phyloP scores from a whole-genome alignment of 1,140 invertebrate species.

The Myzus persicae region DNA sequence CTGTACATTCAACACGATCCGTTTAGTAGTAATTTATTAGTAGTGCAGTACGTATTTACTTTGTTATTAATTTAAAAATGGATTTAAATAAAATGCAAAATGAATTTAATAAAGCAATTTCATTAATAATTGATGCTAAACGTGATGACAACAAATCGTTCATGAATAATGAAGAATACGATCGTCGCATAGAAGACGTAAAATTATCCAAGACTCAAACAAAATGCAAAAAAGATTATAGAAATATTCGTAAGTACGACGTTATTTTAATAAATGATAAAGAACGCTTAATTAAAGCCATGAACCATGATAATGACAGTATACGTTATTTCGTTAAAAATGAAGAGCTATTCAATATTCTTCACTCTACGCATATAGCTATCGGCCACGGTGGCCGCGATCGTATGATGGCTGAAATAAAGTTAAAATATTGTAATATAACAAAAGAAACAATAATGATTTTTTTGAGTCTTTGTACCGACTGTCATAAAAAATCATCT shows the following conservation, averaged over 20 bases:
- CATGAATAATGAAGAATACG: slow-evolving; percentile 11
- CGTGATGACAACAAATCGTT: neutral
- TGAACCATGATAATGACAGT: neutral
- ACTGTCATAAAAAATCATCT: no score
- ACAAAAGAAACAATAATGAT: no score
- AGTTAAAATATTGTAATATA: no score
- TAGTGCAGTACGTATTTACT: neutral
- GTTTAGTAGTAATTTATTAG: neutral
- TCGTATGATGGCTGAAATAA: no score
- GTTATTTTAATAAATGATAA: slow-evolving; percentile 8
- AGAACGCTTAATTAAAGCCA: neutral
- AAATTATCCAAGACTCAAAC: neutral
- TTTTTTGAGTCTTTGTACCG: no score
- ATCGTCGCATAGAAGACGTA: neutral
- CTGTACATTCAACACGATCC: neutral
- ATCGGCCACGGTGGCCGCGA: no score
- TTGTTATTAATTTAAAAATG: neutral
- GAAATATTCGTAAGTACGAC: neutral
- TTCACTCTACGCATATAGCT: no score
- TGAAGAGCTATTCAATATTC: slow-evolving; percentile 6
- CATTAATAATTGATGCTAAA: neutral
- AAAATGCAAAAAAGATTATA: neutral
- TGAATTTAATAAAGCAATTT: neutral
- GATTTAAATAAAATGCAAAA: slow-evolving; percentile 26
- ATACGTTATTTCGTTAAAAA: slow-evolving; percentile 15